Percentiles rank a stretch among this genome's conserved stretches.
Evolutionary conservation across 2,113 vertebrate genomes (phyloP).

Genomic region (Recurvirostra avosetta): DNA sequence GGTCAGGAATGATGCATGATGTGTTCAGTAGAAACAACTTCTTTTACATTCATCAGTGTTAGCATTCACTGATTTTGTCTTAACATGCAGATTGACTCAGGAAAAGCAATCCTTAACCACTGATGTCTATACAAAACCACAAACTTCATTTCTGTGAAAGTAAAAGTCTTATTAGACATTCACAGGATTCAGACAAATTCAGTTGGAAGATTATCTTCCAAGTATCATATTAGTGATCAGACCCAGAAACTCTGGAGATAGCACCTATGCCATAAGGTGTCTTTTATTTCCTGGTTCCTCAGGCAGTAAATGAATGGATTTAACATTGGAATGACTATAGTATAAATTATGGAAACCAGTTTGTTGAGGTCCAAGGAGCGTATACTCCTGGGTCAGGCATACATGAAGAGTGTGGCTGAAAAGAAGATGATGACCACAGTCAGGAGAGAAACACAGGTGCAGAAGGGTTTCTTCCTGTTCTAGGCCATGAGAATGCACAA

Average conservation of each 20-base stretch:
- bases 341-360: background rate
- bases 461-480: background rate
- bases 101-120: background rate
- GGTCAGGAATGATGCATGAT: background rate
- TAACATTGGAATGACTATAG: background rate
- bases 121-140: background rate
- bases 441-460: background rate
- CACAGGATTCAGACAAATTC: background rate
- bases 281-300: background rate
- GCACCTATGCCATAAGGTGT: background rate
- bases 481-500: background rate
- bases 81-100: background rate
- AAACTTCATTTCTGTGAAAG: background rate
- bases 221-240: background rate
- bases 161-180: background rate
- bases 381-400: background rate
- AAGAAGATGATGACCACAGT: background rate
- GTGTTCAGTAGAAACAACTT: background rate
- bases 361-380: background rate
- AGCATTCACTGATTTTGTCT: background rate
- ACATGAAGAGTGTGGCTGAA: background rate
- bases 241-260: background rate
- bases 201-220: background rate
- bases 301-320: background rate
- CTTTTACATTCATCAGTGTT: background rate